These are phyloP conservation scores for Calameuta filiformis DNA, from an alignment of 2,888 invertebrate genomes.

Conservation along the genomic window DNA sequence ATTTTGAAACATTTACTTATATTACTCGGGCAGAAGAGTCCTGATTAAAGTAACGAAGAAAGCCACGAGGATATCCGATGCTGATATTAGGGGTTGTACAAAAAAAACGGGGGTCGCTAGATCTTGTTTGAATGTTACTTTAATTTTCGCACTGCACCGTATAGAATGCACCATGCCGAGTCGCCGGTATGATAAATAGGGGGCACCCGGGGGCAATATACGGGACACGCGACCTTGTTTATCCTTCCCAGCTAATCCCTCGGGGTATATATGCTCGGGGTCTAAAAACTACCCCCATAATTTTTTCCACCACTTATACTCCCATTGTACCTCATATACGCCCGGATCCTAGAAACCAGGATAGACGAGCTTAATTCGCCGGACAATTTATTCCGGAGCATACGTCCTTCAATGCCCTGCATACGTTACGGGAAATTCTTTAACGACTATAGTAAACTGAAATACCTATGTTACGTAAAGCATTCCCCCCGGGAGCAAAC, in stretches of 20 bases:
- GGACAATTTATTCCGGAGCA: slow-evolving; percentile 4
- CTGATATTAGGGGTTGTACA: not conserved
- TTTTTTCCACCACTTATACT: slow-evolving; percentile 10
- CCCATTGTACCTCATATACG: not conserved
- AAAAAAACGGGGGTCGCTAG: not conserved
- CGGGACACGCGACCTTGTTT: slow-evolving; percentile 50
- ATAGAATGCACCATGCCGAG: not conserved
- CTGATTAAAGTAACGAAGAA: not conserved
- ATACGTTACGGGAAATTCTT: not conserved
- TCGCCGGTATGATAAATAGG: slow-evolving; percentile 22
- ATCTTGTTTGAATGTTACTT: not conserved
- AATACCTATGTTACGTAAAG: not conserved
- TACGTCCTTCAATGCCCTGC: not conserved
- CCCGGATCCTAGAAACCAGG: not conserved
- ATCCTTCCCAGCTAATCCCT: slow-evolving; percentile 31
- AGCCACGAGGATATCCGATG: not conserved
- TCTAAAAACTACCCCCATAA: slow-evolving; percentile 19
- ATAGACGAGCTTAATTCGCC: not conserved
- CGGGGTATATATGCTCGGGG: slow-evolving; percentile 9
- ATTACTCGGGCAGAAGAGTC: not conserved
- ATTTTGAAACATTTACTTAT: not conserved
- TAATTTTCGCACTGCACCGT: not conserved
- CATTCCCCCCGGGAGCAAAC: not conserved
- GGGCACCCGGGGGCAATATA: slow-evolving; percentile 23
- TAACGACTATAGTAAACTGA: not conserved